Conservation (phyloP, 2,113 vertebrate genomes). For the Pristiophorus japonicus region DNA sequence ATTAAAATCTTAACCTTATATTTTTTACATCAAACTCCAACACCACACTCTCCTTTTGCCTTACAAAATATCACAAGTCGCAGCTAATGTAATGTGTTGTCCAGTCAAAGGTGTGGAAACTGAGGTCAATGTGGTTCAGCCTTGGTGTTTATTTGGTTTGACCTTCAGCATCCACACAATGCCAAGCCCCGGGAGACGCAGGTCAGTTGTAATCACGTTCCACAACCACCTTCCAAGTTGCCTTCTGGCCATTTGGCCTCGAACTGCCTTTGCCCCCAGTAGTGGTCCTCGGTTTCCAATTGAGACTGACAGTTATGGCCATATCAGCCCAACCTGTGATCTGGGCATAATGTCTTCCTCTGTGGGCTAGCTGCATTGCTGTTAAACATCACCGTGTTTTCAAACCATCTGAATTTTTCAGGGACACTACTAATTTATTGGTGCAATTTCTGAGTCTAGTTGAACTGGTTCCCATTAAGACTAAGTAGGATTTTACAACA, state of each 20-base stretch:
- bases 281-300: slow-evolving; percentile 10
- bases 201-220: slow-evolving; percentile 13
- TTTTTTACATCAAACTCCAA: neutral
- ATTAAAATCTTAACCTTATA: neutral
- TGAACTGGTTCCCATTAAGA: neutral
- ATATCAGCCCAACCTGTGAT: neutral
- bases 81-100: neutral
- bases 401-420: neutral
- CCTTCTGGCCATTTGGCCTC: slow-evolving; percentile 26
- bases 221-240: slow-evolving; percentile 27
- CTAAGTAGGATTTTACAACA: neutral
- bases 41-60: neutral
- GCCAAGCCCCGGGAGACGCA: neutral
- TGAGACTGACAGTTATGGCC: slow-evolving; percentile 3
- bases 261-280: neutral
- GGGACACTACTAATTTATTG: neutral
- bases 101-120: neutral
- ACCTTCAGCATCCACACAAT: neutral
- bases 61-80: neutral
- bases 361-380: neutral
- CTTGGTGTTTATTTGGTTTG: neutral
- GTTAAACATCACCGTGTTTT: neutral
- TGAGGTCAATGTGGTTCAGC: neutral
- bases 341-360: slow-evolving; percentile 23
- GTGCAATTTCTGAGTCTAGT: neutral